Base-by-base conservation (phyloP, 2,113 vertebrate genomes). In the Daubentonia madagascariensis region DNA sequence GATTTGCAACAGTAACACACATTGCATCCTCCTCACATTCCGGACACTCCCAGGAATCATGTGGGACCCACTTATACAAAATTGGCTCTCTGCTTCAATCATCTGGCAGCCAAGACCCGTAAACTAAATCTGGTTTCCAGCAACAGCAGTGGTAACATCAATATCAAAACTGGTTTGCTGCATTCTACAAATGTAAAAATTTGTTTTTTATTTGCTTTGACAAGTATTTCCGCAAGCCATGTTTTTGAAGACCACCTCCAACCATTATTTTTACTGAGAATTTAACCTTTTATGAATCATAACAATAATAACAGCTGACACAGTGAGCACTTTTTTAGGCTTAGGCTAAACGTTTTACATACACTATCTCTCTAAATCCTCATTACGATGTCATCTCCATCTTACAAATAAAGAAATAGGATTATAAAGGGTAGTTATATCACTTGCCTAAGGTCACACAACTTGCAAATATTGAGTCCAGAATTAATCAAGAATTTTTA, bases 1-100 rank as follows among this genome's bases (percentile, higher is more conserved):
- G 63, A 89, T 72, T 87, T 80, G 61, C 78, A 87, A 45, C 92
- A 81, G 73, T 85, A 54, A 96, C 68, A 93, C 89, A 86, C 84
- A 90, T 30, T 48, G 20, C 0, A 3, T 23, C 93, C 89, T 97
- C 61, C 65, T 96, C 92, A 22, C 84, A 95, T 97, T 95, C 92
- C 37, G 3, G 94, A 97, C 97, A 98, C 97, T 97, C 94, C 97
- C 98, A 96, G 92, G 70, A 92, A 88, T 68, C 80, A 20, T 78
- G 52, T 54, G 84, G 79, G 97, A 59, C 70, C 89, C 63, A 83
- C 89, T 76, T 87, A n/a, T 0, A 63, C 32, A 87, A 83, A 92
- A 92, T 5, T 96, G 89, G 89, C 93, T 96, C 70, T 87, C 37
- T 0, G 3, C 40, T 94, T 94, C 89, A 90, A 89, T 96, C 95